Evolutionary conservation across 2,888 invertebrate genomes (phyloP).

Genomic region (Ophioninae sp.): DNA sequence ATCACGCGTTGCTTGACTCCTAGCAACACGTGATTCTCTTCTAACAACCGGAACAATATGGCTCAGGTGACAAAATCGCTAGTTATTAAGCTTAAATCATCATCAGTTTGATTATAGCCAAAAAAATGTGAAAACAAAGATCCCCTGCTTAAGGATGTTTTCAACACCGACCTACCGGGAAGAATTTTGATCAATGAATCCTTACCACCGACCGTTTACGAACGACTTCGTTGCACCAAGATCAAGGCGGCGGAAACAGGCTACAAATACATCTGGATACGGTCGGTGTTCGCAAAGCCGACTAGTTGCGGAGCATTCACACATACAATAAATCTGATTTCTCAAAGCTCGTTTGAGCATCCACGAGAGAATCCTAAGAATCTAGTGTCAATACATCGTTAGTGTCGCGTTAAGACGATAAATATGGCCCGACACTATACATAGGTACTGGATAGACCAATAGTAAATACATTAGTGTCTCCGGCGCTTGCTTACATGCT

Average conservation of each 20-base stretch:
- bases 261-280: constrained; percentile 20
- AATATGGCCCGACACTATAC: no score
- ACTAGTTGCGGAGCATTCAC: neutral
- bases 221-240: constrained; percentile 1
- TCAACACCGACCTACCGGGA: neutral
- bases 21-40: no score
- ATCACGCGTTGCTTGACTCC: neutral
- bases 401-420: no score
- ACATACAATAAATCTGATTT: neutral
- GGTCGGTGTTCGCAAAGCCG: neutral
- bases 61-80: neutral
- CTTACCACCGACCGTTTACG: constrained; percentile 3
- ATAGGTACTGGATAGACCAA: no score
- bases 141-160: neutral
- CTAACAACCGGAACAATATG: no score
- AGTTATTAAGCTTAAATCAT: neutral
- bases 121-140: neutral
- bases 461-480: no score
- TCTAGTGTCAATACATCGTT: no score
- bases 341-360: neutral
- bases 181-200: constrained; percentile 11
- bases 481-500: no score
- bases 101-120: neutral
- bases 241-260: constrained; percentile 5
- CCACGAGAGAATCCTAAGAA: neutral